Base-by-base conservation (phyloP, 2,113 vertebrate species). In the Cinclus mexicanus region DNA sequence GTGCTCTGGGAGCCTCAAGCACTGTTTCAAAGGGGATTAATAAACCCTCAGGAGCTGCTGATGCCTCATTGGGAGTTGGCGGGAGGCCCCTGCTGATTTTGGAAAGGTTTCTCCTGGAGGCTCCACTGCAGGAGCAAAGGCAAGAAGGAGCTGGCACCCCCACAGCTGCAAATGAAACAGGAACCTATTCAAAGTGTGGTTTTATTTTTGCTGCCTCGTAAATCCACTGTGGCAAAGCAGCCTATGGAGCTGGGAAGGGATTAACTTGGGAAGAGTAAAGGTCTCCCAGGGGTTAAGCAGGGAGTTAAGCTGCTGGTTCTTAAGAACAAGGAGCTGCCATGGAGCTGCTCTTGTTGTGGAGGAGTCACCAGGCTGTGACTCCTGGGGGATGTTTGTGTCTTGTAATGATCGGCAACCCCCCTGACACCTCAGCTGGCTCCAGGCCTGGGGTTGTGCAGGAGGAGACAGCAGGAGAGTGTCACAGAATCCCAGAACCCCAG, bases 81-180 rank as follows among this genome's bases (percentile, higher is more conserved):
- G 3, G 75, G 64, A 37, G 49, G 77, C 59, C 47, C 47, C 17
- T 6, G 42, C 65, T 76, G 67, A n/a, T 61, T 86, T 90, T 86
- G 59, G 42, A 67, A 69, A 87, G 69, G 59, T 87, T 93, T 90
- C 59, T 82, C 55, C 78, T 70, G 68, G 52, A 94, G 29, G 10
- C 6, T 83, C 28, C 44, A 4, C 22, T 57, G 55, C 37, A 53
- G 72, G 70, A 82, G 31, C 20, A 46, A 41, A 56, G 69, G n/a
- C 20, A 57, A 49, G 39, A 84, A 53, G 0, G 6, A 28, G 13
- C 71, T 55, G 86, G 71, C 55, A 44, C 16, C n/a, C 20, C 26
- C 44, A 14, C 68, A 71, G n/a, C 37, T 44, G 59, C 31, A 31
- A 67, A 67, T n/a, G 44, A 44, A 87, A 82, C 0, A 15, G 37